Evolutionary conservation across 2,113 vertebrate genomes (phyloP).

Genomic region (Ramphastos sulfuratus): DNA sequence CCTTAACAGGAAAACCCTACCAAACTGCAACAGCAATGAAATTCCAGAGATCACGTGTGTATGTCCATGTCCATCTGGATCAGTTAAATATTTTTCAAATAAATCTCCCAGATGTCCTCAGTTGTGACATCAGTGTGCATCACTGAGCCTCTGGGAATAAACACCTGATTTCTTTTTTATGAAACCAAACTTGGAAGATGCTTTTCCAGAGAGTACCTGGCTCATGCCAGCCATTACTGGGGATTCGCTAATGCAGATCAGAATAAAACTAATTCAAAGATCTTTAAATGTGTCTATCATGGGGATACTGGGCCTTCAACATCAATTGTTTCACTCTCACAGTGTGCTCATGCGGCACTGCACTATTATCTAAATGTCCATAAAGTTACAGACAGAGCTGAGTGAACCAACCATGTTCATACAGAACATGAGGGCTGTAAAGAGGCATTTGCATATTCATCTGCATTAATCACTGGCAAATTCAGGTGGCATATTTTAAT

Average conservation of each 20-base stretch:
- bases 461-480: background rate
- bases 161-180: rapidly evolving
- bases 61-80: background rate
- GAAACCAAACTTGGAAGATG: background rate
- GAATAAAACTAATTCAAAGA: background rate
- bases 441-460: background rate
- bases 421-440: background rate
- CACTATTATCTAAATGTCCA: background rate
- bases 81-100: background rate
- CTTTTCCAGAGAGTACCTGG: background rate
- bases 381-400: background rate
- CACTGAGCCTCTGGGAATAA: rapidly evolving
- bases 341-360: rapidly evolving
- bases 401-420: background rate
- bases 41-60: background rate
- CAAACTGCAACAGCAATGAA: background rate
- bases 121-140: background rate
- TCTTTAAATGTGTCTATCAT: background rate
- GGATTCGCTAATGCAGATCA: background rate
- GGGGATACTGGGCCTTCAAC: background rate
- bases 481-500: background rate
- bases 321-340: background rate
- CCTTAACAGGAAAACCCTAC: background rate
- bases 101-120: background rate
- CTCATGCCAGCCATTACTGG: background rate